Evolutionary conservation across 2,797 vertebrate genomes (phyloP).

Genomic region (Dendrocincla fuliginosa): DNA sequence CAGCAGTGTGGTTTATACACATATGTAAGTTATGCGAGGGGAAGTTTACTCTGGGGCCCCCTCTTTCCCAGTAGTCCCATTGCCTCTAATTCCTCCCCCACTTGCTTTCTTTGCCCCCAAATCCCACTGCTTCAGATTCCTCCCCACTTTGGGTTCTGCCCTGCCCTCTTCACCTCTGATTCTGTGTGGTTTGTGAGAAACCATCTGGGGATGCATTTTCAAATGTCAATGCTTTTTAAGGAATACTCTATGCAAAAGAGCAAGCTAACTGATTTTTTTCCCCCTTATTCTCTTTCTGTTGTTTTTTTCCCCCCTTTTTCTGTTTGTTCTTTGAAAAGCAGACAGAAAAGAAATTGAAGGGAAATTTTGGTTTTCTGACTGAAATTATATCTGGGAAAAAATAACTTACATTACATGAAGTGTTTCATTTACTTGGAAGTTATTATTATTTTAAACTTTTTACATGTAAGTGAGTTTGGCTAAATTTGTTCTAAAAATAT

Average conservation of each 20-base stretch:
- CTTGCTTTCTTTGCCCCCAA: background rate
- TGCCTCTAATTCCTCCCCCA: background rate
- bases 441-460: background rate
- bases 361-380: background rate
- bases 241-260: background rate
- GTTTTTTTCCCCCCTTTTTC: background rate
- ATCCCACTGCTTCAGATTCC: background rate
- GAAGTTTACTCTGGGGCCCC: slow-evolving; percentile 3
- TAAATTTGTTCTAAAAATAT: background rate
- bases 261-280: background rate
- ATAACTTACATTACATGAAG: background rate
- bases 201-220: background rate
- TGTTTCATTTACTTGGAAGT: background rate
- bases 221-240: background rate
- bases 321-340: background rate
- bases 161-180: background rate
- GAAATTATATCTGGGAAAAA: background rate
- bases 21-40: background rate
- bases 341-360: background rate
- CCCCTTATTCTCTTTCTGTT: fast-evolving
- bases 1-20: slow-evolving; percentile 17
- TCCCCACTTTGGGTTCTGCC: background rate
- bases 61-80: background rate
- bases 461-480: background rate
- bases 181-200: background rate